Conservation (phyloP, 2,888 invertebrate genomes). For the Dynastes hyllus region DNA sequence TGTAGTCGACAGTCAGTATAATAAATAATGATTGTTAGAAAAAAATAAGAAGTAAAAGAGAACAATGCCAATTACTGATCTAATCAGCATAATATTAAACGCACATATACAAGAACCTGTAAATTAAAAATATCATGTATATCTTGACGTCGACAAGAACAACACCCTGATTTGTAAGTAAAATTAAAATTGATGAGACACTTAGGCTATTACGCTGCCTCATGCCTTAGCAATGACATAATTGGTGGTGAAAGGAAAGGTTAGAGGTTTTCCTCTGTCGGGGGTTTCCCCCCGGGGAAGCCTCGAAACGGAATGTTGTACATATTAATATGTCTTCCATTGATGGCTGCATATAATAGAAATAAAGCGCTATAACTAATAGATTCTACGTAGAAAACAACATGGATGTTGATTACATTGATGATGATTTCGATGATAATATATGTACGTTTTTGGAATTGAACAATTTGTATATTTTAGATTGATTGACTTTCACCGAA, state of each 20-base stretch:
- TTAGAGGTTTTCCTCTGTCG: conserved; percentile 33
- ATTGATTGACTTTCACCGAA: conserved; percentile 9
- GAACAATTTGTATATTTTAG: neutral
- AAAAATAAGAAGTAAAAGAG: neutral
- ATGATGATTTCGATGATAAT: neutral
- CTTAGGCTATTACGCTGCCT: conserved; percentile 18
- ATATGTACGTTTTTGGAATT: too few species aligned
- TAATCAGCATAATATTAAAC: conserved; percentile 9
- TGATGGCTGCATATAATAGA: neutral
- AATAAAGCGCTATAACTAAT: neutral
- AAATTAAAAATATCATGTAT: too few species aligned
- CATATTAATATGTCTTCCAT: conserved; percentile 17
- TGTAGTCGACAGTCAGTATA: too few species aligned
- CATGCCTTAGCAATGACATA: conserved; percentile 44
- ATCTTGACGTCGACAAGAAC: neutral
- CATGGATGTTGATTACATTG: neutral
- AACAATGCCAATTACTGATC: conserved; percentile 9
- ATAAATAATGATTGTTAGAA: neutral
- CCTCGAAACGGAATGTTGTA: neutral
- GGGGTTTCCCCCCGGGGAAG: too few species aligned
- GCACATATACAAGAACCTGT: neutral
- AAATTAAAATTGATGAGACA: conserved; percentile 43
- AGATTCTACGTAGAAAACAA: neutral
- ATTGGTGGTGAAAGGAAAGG: conserved; percentile 47
- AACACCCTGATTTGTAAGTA: conserved; percentile 29